A percentile compares a stretch with the other conserved stretches of the same genome.
These are phyloP conservation scores for Eudasyphora cyanicolor DNA, from an alignment of 2,888 invertebrate species.

Conservation along the genomic window DNA sequence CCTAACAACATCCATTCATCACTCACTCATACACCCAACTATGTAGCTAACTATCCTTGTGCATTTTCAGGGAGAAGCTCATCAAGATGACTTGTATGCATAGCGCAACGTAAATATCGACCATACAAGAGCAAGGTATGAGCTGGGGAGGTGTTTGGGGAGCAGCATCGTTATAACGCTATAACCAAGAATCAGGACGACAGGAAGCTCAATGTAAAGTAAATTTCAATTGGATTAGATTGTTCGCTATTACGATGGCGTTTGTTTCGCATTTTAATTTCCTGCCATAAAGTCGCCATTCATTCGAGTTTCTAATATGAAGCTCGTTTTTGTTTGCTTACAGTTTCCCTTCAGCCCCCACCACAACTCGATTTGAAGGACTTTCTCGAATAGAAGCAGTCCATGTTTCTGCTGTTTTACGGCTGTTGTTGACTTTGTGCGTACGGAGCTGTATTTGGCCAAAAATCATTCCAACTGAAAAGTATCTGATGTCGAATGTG, in stretches of 20 bases:
- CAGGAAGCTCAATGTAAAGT: background rate
- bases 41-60: too few relatives aligned
- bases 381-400: background rate
- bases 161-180: background rate
- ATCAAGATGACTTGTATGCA: background rate
- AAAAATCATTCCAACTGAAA: background rate
- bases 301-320: conserved; percentile 19
- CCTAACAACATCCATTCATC: too few relatives aligned
- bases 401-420: conserved; percentile 1
- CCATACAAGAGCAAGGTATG: background rate
- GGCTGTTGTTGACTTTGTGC: conserved; percentile 24
- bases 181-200: background rate
- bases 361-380: too few relatives aligned
- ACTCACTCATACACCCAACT: too few relatives aligned
- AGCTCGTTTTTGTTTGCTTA: background rate
- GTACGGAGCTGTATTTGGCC: background rate
- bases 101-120: background rate
- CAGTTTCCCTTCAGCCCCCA: background rate
- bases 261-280: conserved; percentile 62
- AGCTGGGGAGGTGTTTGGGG: background rate
- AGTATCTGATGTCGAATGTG: background rate
- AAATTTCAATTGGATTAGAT: conserved; percentile 22
- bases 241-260: conserved; percentile 1
- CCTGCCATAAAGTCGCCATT: conserved; percentile 60
- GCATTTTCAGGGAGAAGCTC: too few relatives aligned